A percentile compares a stretch with the other conserved stretches of the same genome.
Evolutionary conservation across 2,797 vertebrate species (phyloP).

Genomic region (Clarias fuscus): DNA sequence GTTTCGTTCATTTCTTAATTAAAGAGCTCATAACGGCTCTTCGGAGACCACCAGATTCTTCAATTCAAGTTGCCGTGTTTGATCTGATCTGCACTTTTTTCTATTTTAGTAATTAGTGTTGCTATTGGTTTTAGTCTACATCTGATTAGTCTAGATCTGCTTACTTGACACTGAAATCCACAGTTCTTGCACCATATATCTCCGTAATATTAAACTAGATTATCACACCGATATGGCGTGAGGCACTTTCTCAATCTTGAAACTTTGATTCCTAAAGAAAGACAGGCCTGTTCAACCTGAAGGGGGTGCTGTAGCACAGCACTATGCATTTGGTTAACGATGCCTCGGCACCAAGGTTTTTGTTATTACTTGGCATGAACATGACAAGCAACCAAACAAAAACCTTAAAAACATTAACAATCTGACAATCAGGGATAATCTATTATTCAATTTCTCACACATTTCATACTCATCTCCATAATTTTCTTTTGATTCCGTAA

Average conservation of each 20-base stretch:
- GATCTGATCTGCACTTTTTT: neutral
- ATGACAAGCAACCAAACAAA: neutral
- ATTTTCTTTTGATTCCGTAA: no score
- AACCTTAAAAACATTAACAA: neutral
- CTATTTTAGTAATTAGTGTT: neutral
- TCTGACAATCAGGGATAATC: no score
- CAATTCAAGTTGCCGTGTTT: neutral
- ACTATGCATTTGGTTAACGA: neutral
- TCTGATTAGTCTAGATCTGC: neutral
- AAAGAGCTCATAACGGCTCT: neutral
- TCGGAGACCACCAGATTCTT: neutral
- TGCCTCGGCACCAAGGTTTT: neutral
- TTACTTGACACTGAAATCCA: neutral
- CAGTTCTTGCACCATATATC: neutral
- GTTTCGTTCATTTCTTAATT: neutral
- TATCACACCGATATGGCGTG: neutral
- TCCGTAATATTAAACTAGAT: neutral
- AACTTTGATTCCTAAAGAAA: neutral
- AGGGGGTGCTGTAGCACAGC: slow-evolving; percentile 12
- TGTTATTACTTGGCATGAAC: neutral
- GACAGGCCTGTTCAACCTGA: neutral
- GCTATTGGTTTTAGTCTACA: neutral
- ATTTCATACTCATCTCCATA: no score
- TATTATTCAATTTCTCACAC: no score
- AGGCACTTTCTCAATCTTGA: neutral